Evolutionary conservation across 2,113 vertebrate species (phyloP).

Genomic region (Oreochromis spilurus): DNA sequence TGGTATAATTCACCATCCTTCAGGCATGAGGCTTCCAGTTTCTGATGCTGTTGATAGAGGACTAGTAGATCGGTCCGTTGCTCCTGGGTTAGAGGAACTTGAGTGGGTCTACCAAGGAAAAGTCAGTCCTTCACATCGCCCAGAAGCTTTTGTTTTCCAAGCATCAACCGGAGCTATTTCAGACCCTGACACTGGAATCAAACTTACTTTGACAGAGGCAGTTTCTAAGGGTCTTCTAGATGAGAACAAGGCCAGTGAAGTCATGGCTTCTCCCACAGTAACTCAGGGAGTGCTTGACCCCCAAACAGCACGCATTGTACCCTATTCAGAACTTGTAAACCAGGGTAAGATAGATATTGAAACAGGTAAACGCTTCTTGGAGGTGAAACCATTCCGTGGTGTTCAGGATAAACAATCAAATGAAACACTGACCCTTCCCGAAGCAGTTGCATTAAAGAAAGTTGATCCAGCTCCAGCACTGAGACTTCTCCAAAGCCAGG

Average conservation of each 20-base stretch:
- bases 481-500: conserved; percentile 82
- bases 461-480: conserved; percentile 75
- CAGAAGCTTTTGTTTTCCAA: conserved; percentile 68
- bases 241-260: conserved; percentile 47
- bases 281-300: conserved; percentile 77
- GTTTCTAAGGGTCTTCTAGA: conserved; percentile 73
- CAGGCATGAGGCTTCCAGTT: conserved; percentile 84
- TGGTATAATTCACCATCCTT: conserved; percentile 85
- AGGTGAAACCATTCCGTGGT: conserved; percentile 79
- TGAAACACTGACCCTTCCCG: conserved; percentile 54
- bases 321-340: conserved; percentile 84
- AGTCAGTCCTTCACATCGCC: conserved; percentile 62
- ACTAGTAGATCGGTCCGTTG: conserved; percentile 73
- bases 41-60: conserved; percentile 75
- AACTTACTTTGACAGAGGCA: conserved; percentile 73
- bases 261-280: conserved; percentile 58
- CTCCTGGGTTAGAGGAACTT: conserved; percentile 73
- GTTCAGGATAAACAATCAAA: conserved; percentile 65
- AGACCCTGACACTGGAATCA: conserved; percentile 68
- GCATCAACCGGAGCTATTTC: conserved; percentile 68
- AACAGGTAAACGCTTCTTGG: conserved; percentile 86
- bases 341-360: conserved; percentile 87
- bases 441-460: conserved; percentile 72
- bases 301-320: conserved; percentile 72
- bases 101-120: conserved; percentile 72